Base-by-base conservation (phyloP, 2,888 invertebrate species). In the Cyclophora albipunctata region DNA sequence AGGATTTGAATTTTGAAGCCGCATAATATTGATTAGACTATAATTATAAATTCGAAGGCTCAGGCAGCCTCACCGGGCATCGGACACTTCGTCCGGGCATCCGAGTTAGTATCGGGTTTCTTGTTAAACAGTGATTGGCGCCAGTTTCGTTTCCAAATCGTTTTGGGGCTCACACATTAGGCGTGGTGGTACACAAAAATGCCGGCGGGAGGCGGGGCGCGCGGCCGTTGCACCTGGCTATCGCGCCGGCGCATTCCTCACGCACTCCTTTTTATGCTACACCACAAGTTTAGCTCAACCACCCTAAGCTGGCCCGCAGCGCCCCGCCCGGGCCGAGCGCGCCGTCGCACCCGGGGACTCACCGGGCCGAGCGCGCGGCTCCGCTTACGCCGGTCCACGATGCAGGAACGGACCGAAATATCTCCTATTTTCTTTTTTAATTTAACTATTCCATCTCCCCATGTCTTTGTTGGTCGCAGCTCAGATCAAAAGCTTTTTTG, bases 151-250 rank as follows among this genome's bases (percentile, higher is more conserved):
- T 73, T 69, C 69, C 67, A 67, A 76, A 71, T 69, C 61, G 66
- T 74, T 73, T 72, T 68, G 64, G 71, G 69, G 69, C 57, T 79
- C 74, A 75, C 73, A 73, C 73, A 75, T 78, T 75, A 75, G 77
- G 71, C 67, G 73, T 71, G 72, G 67, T 67, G 71, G 70, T 77
- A 75, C 74, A 83, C 81, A 83, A 86, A 85, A 86, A 84, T 82
- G 78, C 78, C 73, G 73, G 78, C 65, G 58, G 74, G 75, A 72
- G 84, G 82, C 81, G 82, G 78, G 75, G 76, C 79, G 67, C 68
- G 72, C 71, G 87, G 87, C 75, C 84, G 79, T 83, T 88, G 87
- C 87, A 88, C 87, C 86, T 87, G 86, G 77, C 80, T 73, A 74
- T 73, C 75, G 74, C 71, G 73, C 67, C 76, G 72, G 77, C 81